phyloP scores from a whole-genome alignment of 2,888 invertebrate genomes.

The Cyrtodaria siliqua region DNA sequence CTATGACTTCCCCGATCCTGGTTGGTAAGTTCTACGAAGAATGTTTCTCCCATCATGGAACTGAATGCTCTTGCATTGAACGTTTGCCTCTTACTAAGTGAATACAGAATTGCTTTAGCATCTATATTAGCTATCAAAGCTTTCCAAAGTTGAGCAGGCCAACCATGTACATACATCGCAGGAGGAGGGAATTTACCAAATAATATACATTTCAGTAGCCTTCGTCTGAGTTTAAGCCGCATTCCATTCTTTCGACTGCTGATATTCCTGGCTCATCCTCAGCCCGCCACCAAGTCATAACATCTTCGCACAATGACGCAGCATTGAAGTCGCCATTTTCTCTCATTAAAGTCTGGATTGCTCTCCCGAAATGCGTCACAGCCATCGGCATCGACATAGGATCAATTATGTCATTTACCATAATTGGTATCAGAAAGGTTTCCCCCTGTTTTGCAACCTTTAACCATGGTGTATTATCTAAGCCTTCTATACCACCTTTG shows the following conservation, averaged over 20 bases:
- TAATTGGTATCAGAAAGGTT: slow-evolving; percentile 46
- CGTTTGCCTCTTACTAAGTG: slow-evolving; percentile 38
- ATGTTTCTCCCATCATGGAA: slow-evolving; percentile 52
- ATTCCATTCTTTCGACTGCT: slow-evolving; percentile 19
- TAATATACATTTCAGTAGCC: slow-evolving; percentile 31
- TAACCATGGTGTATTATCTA: slow-evolving; percentile 43
- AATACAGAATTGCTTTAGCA: slow-evolving; percentile 34
- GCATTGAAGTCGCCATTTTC: slow-evolving; percentile 24
- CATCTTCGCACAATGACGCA: slow-evolving; percentile 45
- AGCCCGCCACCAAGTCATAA: slow-evolving; percentile 47
- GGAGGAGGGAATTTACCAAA: slow-evolving; percentile 25
- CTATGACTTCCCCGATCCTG: slow-evolving; percentile 38
- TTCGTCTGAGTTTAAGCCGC: slow-evolving; percentile 20
- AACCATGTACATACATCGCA: slow-evolving; percentile 30
- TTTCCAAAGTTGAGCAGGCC: slow-evolving; percentile 47
- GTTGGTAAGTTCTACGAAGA: slow-evolving; percentile 31
- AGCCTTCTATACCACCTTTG: slow-evolving; percentile 28
- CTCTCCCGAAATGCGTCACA: slow-evolving; percentile 42
- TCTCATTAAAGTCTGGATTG: slow-evolving; percentile 43
- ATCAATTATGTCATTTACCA: slow-evolving; percentile 58
- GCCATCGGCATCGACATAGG: slow-evolving; percentile 61
- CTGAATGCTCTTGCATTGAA: slow-evolving; percentile 44
- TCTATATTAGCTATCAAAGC: slow-evolving; percentile 37
- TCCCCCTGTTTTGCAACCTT: slow-evolving; percentile 37
- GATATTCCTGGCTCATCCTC: slow-evolving; percentile 51